Evolutionary conservation across 37 sponge, comb jelly and placozoan genomes (phyloP).

Genomic region (Cliona cf. orientalis): DNA sequence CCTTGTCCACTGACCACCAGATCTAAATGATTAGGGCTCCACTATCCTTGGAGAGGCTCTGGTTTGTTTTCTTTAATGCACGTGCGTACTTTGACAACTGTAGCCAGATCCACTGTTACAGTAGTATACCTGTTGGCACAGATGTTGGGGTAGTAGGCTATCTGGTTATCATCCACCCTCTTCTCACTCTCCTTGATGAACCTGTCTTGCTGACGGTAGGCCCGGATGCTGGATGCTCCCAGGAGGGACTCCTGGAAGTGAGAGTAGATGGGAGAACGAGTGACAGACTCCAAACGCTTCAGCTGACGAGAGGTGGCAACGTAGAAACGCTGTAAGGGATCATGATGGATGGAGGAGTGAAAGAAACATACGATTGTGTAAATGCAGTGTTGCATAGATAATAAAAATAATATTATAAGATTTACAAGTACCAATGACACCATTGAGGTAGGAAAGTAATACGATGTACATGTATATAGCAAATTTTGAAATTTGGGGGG

Average conservation of each 20-base stretch:
- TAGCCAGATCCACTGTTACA: not conserved
- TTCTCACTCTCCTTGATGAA: conserved; percentile 87
- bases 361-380: too few species aligned
- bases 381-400: too few species aligned
- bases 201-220: conserved; percentile 74
- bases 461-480: not conserved
- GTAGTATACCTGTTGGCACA: conserved; percentile 81
- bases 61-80: too few species aligned
- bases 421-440: not conserved
- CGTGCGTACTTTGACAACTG: too few species aligned
- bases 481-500: too few species aligned
- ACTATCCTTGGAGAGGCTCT: too few species aligned
- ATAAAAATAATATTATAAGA: not conserved
- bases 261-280: conserved; percentile 97
- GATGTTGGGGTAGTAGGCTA: conserved; percentile 93
- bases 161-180: conserved; percentile 92
- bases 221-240: conserved; percentile 92
- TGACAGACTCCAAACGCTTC: conserved; percentile 94
- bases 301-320: conserved; percentile 96
- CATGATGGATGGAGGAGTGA: not conserved
- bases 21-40: too few species aligned
- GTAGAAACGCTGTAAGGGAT: conserved; percentile 75
- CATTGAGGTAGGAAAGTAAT: too few species aligned
- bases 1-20: too few species aligned
- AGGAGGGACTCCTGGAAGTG: conserved; percentile 95